Base-by-base conservation (phyloP, 2,888 invertebrate species). In the Meandrusa payeni region DNA sequence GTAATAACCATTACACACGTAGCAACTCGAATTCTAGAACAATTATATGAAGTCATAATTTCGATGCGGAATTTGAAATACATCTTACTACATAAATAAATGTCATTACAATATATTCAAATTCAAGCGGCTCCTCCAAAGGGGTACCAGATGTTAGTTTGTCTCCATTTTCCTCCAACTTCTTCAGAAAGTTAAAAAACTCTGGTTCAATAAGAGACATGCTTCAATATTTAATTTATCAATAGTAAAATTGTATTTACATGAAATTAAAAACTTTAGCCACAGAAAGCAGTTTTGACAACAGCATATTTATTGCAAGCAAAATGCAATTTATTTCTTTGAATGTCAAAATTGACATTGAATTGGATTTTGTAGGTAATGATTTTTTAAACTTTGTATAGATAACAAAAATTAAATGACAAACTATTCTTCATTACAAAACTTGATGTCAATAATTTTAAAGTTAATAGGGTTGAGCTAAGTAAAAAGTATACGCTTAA, bases 1-100 rank as follows among this genome's bases (percentile, higher is more conserved):
- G 72, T 97, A 97, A 71, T 94, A 97, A 6, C 97, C 97, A 79
- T 95, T 94, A 68, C 97, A 97, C 42, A 95, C 91, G 64, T 93
- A 93, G 72, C 97, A 97, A 33, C 90, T 82, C 10, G 89, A 77
- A 68, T 92, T 91, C 94, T 94, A 82, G 9, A 88, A 79, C 22
- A 61, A 15, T 24, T 7, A 44, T 28, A 24, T 7, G 9, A 10
- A 33, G 28, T 13, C 12, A 10, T 15, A 45, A 26, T 11, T 33
- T 22, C 15, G 23, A 29, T 5, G 4, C 9, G 2, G 3, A 23
- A 2, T 5, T 28, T 23, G 3, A 20, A 19, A 13, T 9, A 5
- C n/a, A 5, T 40, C 13, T 2, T 22, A 19, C 1, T 7, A 2
- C 4, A 19, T 20, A 31, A 10, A 33, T 20, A 10, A 17, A 13